phyloP scores from a whole-genome alignment of 2,797 vertebrate species.

The Pelodytes ibericus region DNA sequence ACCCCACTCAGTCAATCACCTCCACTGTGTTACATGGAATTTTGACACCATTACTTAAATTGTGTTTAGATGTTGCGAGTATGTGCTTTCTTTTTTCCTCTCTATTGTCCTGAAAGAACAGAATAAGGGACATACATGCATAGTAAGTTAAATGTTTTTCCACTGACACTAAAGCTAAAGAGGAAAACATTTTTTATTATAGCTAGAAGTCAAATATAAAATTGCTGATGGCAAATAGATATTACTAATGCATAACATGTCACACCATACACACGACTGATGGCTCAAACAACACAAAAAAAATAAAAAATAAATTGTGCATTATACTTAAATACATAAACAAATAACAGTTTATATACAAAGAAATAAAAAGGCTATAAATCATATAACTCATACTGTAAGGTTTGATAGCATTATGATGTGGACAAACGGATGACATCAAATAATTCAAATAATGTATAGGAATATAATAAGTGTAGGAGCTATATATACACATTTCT shows the following conservation, averaged over 20 bases:
- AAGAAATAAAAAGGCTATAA: slow-evolving; percentile 10
- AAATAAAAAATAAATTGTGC: neutral
- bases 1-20: too few species aligned
- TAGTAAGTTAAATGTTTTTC: neutral
- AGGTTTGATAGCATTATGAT: neutral
- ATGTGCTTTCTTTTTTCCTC: too few species aligned
- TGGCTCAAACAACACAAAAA: slow-evolving; percentile 10
- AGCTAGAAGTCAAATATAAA: slow-evolving; percentile 42
- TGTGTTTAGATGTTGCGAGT: too few species aligned
- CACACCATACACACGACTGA: slow-evolving; percentile 23
- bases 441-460: neutral
- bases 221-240: slow-evolving; percentile 38
- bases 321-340: slow-evolving; percentile 13
- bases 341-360: slow-evolving; percentile 15
- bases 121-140: neutral
- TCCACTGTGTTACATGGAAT: too few species aligned
- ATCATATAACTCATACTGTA: slow-evolving; percentile 15
- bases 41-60: too few species aligned
- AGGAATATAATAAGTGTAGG: neutral
- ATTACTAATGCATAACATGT: slow-evolving; percentile 43
- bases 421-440: neutral
- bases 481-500: neutral
- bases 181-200: slow-evolving; percentile 17
- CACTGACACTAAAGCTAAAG: slow-evolving; percentile 20
- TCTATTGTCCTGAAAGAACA: neutral